Base-by-base conservation (phyloP, 2,888 invertebrate genomes). In the Apocheima hispidaria region DNA sequence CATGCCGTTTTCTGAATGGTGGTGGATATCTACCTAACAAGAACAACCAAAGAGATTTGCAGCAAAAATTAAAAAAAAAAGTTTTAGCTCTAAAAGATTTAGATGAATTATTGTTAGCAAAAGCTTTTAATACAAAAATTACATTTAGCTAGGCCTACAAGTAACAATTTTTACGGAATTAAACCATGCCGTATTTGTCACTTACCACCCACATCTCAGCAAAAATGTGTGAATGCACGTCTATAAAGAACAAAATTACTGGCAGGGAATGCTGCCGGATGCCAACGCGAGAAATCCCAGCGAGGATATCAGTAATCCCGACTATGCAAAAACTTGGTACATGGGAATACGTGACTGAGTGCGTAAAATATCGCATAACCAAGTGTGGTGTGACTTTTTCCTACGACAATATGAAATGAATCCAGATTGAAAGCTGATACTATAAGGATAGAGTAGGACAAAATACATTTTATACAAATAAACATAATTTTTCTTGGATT, bases 331-430 rank as follows among this genome's bases (percentile, higher is more conserved):
- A 54, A 60, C 28, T 10, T 20, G 16, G 20, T 14, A 46, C 30
- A 30, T 33, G 30, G 20, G 9, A 40, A 51, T 40, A 56, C 61
- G 61, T 61, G 61, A 55, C 51, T 7, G 56, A 46, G 54, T 26
- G 61, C 51, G 46, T 33, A 40, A 36, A 60, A 53, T 58, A 52
- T 46, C 43, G 21, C 43, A 54, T 60, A 20, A 36, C 36, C 9
- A 20, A 49, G 28, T 23, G 12, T 41, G 41, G 20, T n/a, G 41
- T 49, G 60, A 30, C 33, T 53, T 40, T 40, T 18, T 51, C 28
- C 4, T 26, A 50, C 14, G 21, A 21, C 21, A 49, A 36, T 21
- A 23, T 16, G 16, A 26, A 5, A n/a, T n/a, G 35, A 49, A n/a
- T 35, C 35, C 21, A 23, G 35, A 38, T 50, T 50, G 26, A 33